Conservation (phyloP, 2,113 vertebrate genomes). For the Takifugu bimaculatus region DNA sequence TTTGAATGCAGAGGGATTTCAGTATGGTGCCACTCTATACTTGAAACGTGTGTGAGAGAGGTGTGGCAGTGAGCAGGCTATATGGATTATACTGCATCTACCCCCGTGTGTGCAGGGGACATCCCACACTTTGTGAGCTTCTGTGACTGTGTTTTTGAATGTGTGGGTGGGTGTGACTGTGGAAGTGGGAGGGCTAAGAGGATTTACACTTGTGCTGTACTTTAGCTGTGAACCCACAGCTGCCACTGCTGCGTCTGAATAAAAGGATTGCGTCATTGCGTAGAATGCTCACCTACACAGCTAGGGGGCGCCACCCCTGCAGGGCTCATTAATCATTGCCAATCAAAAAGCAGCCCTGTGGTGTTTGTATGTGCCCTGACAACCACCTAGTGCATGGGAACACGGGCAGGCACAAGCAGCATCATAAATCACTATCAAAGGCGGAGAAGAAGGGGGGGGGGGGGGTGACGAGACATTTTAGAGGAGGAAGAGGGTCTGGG, state of each 20-base stretch:
- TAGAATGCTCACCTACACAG: conserved; percentile 34
- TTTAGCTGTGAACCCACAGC: conserved; percentile 35
- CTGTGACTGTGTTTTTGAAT: conserved; percentile 48
- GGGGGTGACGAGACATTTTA: conserved; percentile 15
- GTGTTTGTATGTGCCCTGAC: conserved; percentile 50
- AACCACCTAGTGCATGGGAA: conserved; percentile 75
- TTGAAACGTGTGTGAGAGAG: conserved; percentile 25
- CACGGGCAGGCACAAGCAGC: conserved; percentile 49
- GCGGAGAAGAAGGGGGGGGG: conserved; percentile 18
- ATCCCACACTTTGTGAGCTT: conserved; percentile 28
- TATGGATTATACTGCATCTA: conserved; percentile 49
- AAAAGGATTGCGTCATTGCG: conserved; percentile 8
- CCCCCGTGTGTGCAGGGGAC: conserved; percentile 28
- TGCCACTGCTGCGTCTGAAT: conserved; percentile 39
- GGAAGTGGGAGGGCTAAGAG: conserved; percentile 57
- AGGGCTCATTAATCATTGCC: conserved; percentile 72
- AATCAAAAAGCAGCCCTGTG: conserved; percentile 69
- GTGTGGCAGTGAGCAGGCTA: conserved; percentile 14
- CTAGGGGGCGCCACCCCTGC: conserved; percentile 74
- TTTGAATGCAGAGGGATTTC: conserved; percentile 32
- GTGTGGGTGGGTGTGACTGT: conserved; percentile 63
- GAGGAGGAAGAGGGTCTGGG: conserved; percentile 9
- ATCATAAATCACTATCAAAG: conserved; percentile 71
- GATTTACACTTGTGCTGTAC: conserved; percentile 54
- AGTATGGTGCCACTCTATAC: conserved; percentile 13